These are phyloP conservation scores for Euglossa dilemma DNA, from an alignment of 1,140 invertebrate species.

Conservation along the genomic window DNA sequence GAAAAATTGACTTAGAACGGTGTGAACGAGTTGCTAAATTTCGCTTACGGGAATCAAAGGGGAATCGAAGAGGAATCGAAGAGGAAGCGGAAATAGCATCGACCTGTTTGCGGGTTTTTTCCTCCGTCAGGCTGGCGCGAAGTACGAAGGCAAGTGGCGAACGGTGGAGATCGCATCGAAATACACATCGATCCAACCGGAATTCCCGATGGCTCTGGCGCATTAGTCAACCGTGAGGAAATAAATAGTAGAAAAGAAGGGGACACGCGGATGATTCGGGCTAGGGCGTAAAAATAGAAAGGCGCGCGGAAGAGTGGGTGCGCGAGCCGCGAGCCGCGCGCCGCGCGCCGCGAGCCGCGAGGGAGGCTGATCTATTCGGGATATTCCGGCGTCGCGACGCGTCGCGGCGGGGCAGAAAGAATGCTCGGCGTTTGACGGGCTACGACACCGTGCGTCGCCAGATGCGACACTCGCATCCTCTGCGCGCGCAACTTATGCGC, in stretches of 20 bases:
- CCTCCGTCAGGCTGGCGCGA: neutral
- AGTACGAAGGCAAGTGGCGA: neutral
- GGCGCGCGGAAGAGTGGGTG: conserved; percentile 6
- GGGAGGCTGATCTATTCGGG: conserved; percentile 71
- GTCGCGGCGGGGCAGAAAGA: conserved; percentile 65
- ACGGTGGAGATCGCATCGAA: conserved; percentile 1
- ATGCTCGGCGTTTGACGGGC: conserved; percentile 73
- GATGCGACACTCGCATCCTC: conserved; percentile 43
- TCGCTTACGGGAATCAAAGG: too few species aligned
- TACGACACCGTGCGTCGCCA: conserved; percentile 51
- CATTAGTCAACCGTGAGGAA: conserved; percentile 58
- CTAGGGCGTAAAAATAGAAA: conserved; percentile 63
- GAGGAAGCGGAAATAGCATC: too few species aligned
- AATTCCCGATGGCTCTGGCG: conserved; percentile 54
- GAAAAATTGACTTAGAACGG: too few species aligned
- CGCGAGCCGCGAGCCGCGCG: conserved; percentile 18
- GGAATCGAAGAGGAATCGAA: too few species aligned
- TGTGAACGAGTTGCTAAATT: too few species aligned
- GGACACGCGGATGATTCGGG: conserved; percentile 54
- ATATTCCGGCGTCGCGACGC: conserved; percentile 50
- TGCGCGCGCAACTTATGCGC: neutral
- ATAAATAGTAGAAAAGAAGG: conserved; percentile 55
- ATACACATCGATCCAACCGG: conserved; percentile 43
- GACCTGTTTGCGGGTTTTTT: too few species aligned
- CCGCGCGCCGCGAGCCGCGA: conserved; percentile 25